phyloP scores from a whole-genome alignment of 2,797 vertebrate genomes.

The Danio choprae region DNA sequence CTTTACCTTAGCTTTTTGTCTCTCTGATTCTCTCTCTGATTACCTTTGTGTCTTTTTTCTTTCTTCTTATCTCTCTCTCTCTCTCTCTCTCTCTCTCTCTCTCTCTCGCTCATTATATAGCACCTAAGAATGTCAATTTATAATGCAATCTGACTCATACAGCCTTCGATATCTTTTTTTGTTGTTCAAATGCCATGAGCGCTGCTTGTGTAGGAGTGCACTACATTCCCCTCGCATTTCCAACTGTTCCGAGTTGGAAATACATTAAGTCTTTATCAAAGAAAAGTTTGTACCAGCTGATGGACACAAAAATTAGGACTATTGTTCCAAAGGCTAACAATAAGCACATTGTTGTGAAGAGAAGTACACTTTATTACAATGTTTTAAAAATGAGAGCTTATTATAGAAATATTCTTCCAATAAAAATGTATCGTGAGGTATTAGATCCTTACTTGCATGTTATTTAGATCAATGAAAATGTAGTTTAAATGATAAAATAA shows the following conservation, averaged over 20 bases:
- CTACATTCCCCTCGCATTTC: slow-evolving; percentile 12
- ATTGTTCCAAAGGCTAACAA: slow-evolving; percentile 1
- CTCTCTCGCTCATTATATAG: slow-evolving; percentile 24
- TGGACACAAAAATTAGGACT: background rate
- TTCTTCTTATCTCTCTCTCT: slow-evolving; percentile 24
- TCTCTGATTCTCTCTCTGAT: slow-evolving; percentile 25
- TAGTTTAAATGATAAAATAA: too few relatives aligned
- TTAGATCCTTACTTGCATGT: too few relatives aligned
- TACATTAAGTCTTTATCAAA: background rate
- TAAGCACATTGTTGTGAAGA: background rate
- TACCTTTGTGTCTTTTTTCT: slow-evolving; percentile 26
- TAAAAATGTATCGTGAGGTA: too few relatives aligned
- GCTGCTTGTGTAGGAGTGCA: slow-evolving; percentile 31
- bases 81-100: background rate
- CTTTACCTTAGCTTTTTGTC: slow-evolving; percentile 32
- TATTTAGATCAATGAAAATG: too few relatives aligned
- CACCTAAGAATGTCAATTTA: slow-evolving; percentile 29
- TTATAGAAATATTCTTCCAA: background rate
- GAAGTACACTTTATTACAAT: background rate
- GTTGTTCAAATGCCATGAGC: slow-evolving; percentile 29
- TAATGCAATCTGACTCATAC: slow-evolving; percentile 49
- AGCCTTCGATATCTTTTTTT: slow-evolving; percentile 38
- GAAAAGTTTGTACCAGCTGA: background rate
- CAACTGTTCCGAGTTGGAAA: slow-evolving; percentile 13
- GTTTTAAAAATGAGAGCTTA: background rate